phyloP scores from a whole-genome alignment of 2,113 vertebrate species.

The Gallinago undulata region DNA sequence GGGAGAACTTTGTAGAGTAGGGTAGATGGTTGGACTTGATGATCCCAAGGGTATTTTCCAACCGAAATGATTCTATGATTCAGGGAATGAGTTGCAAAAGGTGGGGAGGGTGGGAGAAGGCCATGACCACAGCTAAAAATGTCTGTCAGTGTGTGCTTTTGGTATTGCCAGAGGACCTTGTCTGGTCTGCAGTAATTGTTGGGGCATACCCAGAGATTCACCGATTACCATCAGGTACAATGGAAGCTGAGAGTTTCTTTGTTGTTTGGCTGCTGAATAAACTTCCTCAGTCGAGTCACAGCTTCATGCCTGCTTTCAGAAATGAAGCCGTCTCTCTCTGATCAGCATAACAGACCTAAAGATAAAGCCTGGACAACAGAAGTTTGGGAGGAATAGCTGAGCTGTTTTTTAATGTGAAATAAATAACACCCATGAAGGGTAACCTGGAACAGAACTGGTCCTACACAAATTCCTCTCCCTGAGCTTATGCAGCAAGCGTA shows the following conservation, averaged over 20 bases:
- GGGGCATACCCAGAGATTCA: background rate
- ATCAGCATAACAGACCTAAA: background rate
- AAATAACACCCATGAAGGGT: background rate
- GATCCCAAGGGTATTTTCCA: too few relatives aligned
- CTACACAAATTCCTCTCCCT: background rate
- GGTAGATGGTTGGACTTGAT: too few relatives aligned
- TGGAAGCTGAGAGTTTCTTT: background rate
- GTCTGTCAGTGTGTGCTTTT: background rate
- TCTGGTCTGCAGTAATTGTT: background rate
- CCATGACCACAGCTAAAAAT: background rate
- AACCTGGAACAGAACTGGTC: background rate
- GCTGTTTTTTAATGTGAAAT: background rate
- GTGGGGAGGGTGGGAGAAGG: background rate
- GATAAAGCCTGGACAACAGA: background rate
- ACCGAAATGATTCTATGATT: background rate
- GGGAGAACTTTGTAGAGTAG: too few relatives aligned
- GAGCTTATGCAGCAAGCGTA: fast-evolving
- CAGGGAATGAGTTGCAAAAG: background rate
- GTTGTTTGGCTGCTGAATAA: background rate
- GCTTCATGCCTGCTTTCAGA: background rate
- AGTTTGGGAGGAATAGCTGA: background rate
- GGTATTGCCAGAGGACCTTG: background rate
- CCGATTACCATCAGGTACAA: background rate
- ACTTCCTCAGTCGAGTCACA: background rate
- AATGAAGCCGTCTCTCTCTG: background rate